phyloP scores from a whole-genome alignment of 2,797 vertebrate genomes.

The Vespertilio murinus region DNA sequence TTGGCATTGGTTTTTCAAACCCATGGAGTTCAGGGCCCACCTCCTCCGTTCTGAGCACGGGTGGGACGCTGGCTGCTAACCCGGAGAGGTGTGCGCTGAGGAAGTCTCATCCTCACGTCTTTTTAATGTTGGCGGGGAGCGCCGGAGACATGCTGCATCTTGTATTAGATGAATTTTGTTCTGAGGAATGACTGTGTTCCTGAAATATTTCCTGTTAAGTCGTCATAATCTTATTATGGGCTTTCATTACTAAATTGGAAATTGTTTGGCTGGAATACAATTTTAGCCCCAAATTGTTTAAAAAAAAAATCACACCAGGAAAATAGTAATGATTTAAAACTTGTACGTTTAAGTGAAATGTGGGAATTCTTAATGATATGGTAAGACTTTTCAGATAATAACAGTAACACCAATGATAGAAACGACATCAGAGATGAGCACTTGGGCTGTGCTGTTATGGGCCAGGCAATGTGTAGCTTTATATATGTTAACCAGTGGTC shows the following conservation, averaged over 20 bases:
- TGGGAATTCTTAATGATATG: background rate
- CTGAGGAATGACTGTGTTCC: conserved; percentile 11
- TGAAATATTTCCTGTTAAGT: conserved; percentile 55
- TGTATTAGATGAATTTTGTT: background rate
- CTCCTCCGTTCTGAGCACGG: background rate
- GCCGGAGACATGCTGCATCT: background rate
- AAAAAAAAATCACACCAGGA: background rate
- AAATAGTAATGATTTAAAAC: conserved; percentile 7
- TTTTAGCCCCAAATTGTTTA: background rate
- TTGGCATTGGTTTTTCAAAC: background rate
- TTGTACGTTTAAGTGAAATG: background rate
- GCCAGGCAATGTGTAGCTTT: background rate
- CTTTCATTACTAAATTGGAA: conserved; percentile 47
- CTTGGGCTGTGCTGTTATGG: background rate
- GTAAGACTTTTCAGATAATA: background rate
- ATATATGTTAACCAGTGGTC: background rate
- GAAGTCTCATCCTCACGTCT: background rate
- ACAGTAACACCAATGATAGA: background rate
- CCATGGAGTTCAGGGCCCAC: background rate
- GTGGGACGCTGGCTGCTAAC: background rate
- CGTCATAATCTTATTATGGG: background rate
- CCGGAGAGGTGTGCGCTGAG: background rate
- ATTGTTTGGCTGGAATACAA: conserved; percentile 15
- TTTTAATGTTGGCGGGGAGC: background rate
- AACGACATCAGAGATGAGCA: background rate